A percentile compares a stretch with the other conserved stretches of the same genome.
Conservation (phyloP, 2,888 invertebrate genomes). For the Chrysolina americana region DNA sequence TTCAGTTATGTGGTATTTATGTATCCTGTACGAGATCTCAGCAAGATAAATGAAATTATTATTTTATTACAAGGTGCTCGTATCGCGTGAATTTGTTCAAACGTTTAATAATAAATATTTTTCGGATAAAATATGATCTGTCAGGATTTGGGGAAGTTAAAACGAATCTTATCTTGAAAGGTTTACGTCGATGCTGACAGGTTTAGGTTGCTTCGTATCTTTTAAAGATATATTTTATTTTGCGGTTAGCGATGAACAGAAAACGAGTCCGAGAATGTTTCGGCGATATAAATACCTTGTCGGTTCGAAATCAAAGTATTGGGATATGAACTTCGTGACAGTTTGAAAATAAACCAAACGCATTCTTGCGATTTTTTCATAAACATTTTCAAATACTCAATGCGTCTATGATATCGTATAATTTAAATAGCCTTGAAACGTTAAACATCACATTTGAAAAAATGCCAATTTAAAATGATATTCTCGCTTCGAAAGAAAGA, state of each 20-base stretch:
- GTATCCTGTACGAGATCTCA: conserved; percentile 42
- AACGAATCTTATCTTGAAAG: conserved; percentile 68
- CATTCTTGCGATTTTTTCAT: no score
- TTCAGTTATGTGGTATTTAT: conserved; percentile 47
- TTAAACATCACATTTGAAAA: no score
- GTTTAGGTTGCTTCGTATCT: conserved; percentile 66
- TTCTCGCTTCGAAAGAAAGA: no score
- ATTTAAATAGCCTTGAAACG: no score
- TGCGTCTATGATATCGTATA: no score
- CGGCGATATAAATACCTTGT: neutral
- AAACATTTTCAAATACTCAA: no score
- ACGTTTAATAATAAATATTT: conserved; percentile 53
- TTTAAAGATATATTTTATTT: conserved; percentile 63
- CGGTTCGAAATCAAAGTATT: neutral
- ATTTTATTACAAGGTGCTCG: conserved; percentile 23
- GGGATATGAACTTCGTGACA: neutral
- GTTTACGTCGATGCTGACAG: conserved; percentile 70
- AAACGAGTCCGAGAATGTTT: conserved; percentile 36
- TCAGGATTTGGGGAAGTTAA: conserved; percentile 65
- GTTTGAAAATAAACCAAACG: no score
- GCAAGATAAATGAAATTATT: conserved; percentile 40
- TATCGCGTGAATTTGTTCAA: conserved; percentile 6
- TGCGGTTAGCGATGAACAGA: conserved; percentile 32
- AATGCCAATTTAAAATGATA: no score
- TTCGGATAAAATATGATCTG: conserved; percentile 55